Evolutionary conservation across 2,888 invertebrate genomes (phyloP), one percentile per base, ranked within the genome.

Genomic region (Drosophila tanythrix): DNA sequence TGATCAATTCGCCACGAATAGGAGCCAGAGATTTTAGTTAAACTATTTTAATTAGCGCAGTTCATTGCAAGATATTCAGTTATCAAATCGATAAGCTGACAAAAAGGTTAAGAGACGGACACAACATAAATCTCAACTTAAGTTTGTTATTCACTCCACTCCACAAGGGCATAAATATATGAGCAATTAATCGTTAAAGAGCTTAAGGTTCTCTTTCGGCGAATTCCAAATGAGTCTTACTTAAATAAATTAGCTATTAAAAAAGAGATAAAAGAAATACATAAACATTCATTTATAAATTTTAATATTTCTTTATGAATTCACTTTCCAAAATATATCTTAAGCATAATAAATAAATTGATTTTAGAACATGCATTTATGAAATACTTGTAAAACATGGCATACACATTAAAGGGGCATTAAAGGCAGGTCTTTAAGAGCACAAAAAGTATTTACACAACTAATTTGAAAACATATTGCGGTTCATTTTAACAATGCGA

Each of bases 131-230:
- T 29, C 46, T 50, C 38, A 50, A 27, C 7, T 29, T 10, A 35
- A 15, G 13, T 27, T 40, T 46, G n/a, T 35, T 51, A 35, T 75
- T 56, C 40, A 52, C 72, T 57, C 67, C 6, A 71, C 71, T 57
- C 67, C 6, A 71, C 71, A 75, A 76, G 75, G 76, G 63, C 67
- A 76, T 21, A 53, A 48, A 46, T 52, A 50, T 57, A 63, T 63
- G 48, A 67, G 71, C 60, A 75, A 76, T 76, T 67, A 67, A 76
- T 75, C 67, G 72, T 53, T 40, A 7, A 31, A 15, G 15, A 57
- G 15, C 25, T 56, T 10, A 52, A 40, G 5, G 36, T 64, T 11
- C 10, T 25, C n/a, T 31, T 52, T 53, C 57, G 33, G 25, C 46
- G 4, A 25, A 60, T 66, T 52, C 35, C 13, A 40, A 25, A 55